These are phyloP conservation scores for Podarcis raffonei DNA, from an alignment of 2,113 vertebrate genomes.

Conservation along the genomic window DNA sequence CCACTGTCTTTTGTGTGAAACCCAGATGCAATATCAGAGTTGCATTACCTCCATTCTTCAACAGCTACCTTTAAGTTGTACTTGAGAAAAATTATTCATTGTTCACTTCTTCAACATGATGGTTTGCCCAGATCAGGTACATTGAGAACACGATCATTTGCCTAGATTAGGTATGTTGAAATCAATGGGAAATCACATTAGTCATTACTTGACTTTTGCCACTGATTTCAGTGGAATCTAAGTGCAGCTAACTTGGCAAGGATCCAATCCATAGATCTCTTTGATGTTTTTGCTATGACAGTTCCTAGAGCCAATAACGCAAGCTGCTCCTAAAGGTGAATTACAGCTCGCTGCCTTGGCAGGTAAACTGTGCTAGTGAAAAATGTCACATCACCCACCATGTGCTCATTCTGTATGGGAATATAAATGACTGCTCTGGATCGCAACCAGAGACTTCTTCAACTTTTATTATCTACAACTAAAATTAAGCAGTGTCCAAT, in stretches of 20 bases:
- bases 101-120: neutral
- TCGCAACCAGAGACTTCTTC: neutral
- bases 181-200: neutral
- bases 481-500: neutral
- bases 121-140: neutral
- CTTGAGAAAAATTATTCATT: neutral
- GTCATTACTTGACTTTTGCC: neutral
- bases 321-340: neutral
- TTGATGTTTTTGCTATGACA: neutral
- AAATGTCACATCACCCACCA: neutral
- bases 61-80: neutral
- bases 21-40: neutral
- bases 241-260: neutral
- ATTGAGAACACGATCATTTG: neutral
- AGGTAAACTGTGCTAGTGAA: neutral
- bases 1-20: constrained; percentile 10
- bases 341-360: neutral
- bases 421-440: neutral
- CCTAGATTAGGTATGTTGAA: neutral
- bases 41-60: constrained; percentile 9
- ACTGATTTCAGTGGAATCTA: neutral
- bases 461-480: neutral
- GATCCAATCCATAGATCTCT: neutral
- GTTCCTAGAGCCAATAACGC: neutral
- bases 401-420: neutral